phyloP scores from a whole-genome alignment of 2,113 vertebrate species.

The Oryctolagus cuniculus region mOryCun1.1 NC_091451.1:5572001-5572500 shows the following conservation, averaged over 20 bases:
- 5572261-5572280: conserved; percentile 52
- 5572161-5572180: conserved; percentile 80
- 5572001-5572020: background rate
- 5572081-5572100: conserved; percentile 41
- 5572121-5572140: conserved; percentile 47
- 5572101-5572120: background rate
- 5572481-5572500: conserved; percentile 65
- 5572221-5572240: conserved; percentile 49
- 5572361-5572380: conserved; percentile 50
- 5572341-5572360: conserved; percentile 46
- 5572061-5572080: conserved; percentile 9
- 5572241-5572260: conserved; percentile 65
- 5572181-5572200: conserved; percentile 63
- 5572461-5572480: conserved; percentile 47
- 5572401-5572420: conserved; percentile 56
- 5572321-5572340: background rate
- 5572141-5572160: conserved; percentile 59
- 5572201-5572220: conserved; percentile 74
- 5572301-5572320: background rate
- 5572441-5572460: background rate
- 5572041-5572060: conserved; percentile 21
- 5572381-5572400: conserved; percentile 41
- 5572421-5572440: conserved; percentile 48
- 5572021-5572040: conserved; percentile 19
- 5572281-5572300: conserved; percentile 45